Conservation (phyloP, 1,140 invertebrate genomes). For the Atopsyche davidsoni region DNA sequence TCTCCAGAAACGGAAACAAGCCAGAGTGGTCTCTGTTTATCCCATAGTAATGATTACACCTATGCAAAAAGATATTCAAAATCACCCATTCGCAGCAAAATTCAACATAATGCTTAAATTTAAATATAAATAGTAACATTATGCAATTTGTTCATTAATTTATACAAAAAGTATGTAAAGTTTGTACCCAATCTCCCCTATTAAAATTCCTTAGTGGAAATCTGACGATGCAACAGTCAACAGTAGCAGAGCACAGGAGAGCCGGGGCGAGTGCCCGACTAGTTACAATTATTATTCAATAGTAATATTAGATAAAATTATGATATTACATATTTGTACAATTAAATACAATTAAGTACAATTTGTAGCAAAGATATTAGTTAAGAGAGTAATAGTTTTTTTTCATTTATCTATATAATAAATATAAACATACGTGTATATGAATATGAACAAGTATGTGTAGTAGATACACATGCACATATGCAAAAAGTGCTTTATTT, state of each 20-base stretch:
- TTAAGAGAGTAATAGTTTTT: constrained; percentile 51
- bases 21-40: no score
- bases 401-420: constrained; percentile 16
- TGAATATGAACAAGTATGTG: background rate
- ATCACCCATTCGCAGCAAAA: background rate
- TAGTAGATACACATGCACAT: background rate
- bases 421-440: background rate
- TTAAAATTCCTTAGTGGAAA: background rate
- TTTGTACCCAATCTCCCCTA: constrained; percentile 6
- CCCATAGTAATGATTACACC: background rate
- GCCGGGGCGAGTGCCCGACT: constrained; percentile 44
- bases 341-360: constrained; percentile 55
- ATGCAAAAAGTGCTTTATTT: background rate
- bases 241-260: constrained; percentile 42
- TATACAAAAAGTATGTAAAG: background rate
- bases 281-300: no score
- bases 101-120: constrained; percentile 5
- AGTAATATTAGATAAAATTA: constrained; percentile 46
- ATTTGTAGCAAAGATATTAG: constrained; percentile 52
- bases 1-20: no score
- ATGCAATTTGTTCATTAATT: background rate
- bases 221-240: constrained; percentile 39
- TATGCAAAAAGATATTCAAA: no score
- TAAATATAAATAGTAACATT: background rate
- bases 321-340: constrained; percentile 52